Evolutionary conservation across 2,888 invertebrate genomes (phyloP).

Genomic region (Dolichopus griseipennis): DNA sequence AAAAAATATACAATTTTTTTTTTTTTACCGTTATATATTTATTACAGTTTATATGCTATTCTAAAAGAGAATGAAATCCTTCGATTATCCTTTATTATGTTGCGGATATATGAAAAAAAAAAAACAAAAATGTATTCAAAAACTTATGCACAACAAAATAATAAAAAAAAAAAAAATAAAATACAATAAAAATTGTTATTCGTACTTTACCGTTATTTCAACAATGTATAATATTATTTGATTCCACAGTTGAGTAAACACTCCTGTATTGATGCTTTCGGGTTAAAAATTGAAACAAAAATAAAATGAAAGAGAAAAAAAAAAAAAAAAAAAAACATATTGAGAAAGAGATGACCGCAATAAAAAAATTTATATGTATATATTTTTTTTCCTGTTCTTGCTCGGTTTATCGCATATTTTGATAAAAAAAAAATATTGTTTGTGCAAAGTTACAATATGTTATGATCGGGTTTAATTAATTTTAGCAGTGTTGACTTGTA

Average conservation of each 20-base stretch:
- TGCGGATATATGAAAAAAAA: background rate
- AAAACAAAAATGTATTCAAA: background rate
- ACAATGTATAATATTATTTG: constrained; percentile 6
- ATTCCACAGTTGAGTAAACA: constrained; percentile 6
- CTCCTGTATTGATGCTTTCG: background rate
- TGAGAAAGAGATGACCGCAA: constrained; percentile 6
- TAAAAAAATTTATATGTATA: background rate
- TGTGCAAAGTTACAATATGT: too few species aligned
- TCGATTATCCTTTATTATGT: constrained; percentile 6
- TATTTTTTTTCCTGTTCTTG: background rate
- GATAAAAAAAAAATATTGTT: too few species aligned
- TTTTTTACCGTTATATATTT: background rate
- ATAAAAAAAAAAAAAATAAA: background rate
- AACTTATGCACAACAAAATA: background rate
- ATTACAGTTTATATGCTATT: background rate
- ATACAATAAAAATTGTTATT: background rate
- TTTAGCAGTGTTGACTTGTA: too few species aligned
- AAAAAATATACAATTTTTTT: background rate
- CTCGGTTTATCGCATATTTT: background rate
- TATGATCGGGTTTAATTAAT: too few species aligned
- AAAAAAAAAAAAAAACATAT: background rate
- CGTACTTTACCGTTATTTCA: constrained; percentile 6
- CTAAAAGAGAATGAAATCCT: background rate
- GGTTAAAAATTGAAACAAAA: background rate
- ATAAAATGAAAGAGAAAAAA: background rate